Evolutionary conservation across 2,797 vertebrate species (phyloP).

Genomic region (Danio choprae): DNA sequence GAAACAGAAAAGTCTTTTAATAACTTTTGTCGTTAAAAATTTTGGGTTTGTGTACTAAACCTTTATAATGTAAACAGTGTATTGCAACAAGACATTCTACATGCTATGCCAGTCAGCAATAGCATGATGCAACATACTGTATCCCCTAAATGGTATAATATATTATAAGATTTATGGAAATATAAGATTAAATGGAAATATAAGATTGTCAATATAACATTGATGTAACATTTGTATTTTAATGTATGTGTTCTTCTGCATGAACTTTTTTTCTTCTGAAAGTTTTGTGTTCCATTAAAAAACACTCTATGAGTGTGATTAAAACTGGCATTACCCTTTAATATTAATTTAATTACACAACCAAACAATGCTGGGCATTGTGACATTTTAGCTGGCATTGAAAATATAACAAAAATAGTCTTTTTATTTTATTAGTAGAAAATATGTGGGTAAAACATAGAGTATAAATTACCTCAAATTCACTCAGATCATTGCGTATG

Average conservation of each 20-base stretch:
- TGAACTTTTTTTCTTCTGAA: no score
- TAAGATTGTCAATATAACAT: no score
- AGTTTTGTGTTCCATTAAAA: no score
- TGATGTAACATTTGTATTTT: no score
- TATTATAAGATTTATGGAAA: no score
- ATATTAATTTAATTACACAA: neutral
- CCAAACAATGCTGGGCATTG: neutral
- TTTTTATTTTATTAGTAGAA: neutral
- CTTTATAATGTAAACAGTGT: neutral
- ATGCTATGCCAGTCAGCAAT: neutral
- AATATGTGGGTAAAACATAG: neutral
- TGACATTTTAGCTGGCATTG: neutral
- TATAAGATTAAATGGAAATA: neutral
- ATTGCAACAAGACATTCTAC: neutral
- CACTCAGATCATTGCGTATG: slow-evolving; percentile 65
- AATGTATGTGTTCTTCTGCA: no score
- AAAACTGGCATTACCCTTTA: neutral
- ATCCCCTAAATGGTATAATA: neutral
- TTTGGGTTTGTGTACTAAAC: neutral
- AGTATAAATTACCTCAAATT: slow-evolving; percentile 76
- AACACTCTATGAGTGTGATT: no score
- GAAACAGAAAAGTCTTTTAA: slow-evolving; percentile 7
- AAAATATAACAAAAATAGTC: neutral
- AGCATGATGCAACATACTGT: no score
- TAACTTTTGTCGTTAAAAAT: no score